These are phyloP conservation scores for Ptiloglossa arizonensis DNA, from an alignment of 1,140 invertebrate species.

Conservation along the genomic window DNA sequence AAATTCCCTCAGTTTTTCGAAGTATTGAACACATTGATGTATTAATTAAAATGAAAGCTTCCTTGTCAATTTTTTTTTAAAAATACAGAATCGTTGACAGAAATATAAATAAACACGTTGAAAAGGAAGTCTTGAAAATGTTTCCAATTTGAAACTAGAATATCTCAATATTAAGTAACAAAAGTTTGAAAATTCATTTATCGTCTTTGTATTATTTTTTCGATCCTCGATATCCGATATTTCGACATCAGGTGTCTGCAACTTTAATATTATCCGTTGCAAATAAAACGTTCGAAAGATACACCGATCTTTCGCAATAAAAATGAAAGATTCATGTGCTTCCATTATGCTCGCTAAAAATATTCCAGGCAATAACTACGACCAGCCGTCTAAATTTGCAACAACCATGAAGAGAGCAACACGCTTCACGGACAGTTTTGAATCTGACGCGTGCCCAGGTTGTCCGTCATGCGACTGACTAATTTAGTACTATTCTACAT, in stretches of 20 bases:
- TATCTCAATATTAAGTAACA: no score
- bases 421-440: constrained; percentile 18
- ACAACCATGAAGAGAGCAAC: constrained; percentile 33
- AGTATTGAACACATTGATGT: no score
- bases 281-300: not conserved
- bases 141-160: no score
- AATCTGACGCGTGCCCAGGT: not conserved
- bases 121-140: no score
- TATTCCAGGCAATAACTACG: not conserved
- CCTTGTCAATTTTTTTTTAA: no score
- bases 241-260: not conserved
- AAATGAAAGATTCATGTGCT: not conserved
- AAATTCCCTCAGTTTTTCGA: no score
- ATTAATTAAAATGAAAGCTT: no score
- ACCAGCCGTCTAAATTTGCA: not conserved
- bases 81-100: no score
- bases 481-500: constrained; percentile 14
- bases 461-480: constrained; percentile 15
- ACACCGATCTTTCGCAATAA: not conserved
- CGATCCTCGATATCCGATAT: no score
- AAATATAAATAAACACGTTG: no score
- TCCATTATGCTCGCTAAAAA: not conserved
- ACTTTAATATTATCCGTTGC: not conserved
- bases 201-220: no score
- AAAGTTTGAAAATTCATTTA: no score